Conservation (phyloP, 1,140 invertebrate genomes). For the Calliopsis andreniformis region DNA sequence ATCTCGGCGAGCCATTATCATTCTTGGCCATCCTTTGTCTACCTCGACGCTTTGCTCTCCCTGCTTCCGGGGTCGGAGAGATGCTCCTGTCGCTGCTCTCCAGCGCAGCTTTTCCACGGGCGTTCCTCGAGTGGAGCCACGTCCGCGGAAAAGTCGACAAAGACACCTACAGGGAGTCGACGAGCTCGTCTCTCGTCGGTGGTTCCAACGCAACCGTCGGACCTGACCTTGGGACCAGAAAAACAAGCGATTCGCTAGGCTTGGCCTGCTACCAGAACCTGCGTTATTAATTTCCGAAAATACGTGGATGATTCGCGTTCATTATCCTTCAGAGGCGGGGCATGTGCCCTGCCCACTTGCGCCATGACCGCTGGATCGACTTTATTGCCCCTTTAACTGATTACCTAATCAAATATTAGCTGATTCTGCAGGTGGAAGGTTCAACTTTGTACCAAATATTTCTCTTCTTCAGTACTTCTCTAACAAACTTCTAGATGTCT, state of each 20-base stretch:
- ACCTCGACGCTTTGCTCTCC: conserved; percentile 5
- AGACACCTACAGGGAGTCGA: conserved; percentile 4
- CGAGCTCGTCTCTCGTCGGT: conserved; percentile 30
- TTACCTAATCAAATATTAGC: too few relatives aligned
- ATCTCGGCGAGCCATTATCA: neutral
- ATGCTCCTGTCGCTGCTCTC: neutral
- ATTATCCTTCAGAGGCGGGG: conserved; percentile 8
- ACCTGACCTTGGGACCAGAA: conserved; percentile 52
- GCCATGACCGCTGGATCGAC: too few relatives aligned
- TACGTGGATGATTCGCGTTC: conserved; percentile 20
- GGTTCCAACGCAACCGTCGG: conserved; percentile 12
- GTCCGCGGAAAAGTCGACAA: conserved; percentile 3
- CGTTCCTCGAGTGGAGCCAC: conserved; percentile 1
- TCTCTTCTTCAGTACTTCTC: too few relatives aligned
- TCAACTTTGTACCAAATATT: too few relatives aligned
- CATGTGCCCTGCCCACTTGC: neutral
- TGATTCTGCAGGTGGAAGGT: too few relatives aligned
- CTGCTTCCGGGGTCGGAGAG: conserved; percentile 24
- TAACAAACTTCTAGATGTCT: too few relatives aligned
- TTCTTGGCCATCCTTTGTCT: conserved; percentile 18
- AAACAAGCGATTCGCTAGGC: conserved; percentile 42
- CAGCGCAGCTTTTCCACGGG: neutral
- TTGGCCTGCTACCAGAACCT: conserved; percentile 55
- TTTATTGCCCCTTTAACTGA: too few relatives aligned
- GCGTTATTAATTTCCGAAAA: conserved; percentile 52